Base-by-base conservation (phyloP, 1,140 invertebrate species). In the Brachionus asplanchnoidis region DNA sequence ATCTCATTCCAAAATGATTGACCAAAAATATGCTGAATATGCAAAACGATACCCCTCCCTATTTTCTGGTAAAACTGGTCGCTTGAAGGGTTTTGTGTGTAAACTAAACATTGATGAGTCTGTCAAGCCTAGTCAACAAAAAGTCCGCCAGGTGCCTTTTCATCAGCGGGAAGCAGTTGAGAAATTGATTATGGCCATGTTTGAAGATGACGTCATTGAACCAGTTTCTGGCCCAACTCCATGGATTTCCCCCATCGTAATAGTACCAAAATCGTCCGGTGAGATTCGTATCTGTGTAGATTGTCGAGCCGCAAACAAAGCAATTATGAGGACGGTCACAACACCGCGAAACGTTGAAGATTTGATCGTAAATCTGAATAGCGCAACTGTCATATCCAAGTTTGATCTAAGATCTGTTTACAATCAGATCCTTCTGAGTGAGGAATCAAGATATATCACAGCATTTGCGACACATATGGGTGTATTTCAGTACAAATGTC, bases 221-320 rank as follows among this genome's bases (percentile, higher is more conserved):
- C 86, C 82, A 11, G 85, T 86, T 32, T 73, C 60, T 11, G 86
- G 86, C 12, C 85, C 87, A 5, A 88, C 87, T 17, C 86, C 87
- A 17, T 88, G 86, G 87, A 87, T 87, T 7, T 86, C 86, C 12
- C 87, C 87, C 0, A 70, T 88, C 14, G 87, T 89, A 11, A 50
- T 88, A 1, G 86, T 87, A 0, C 73, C 86, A 9, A 88, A 88
- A 60, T 86, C 87, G 50, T 60, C 53, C n/a, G 82, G 68, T 12
- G 85, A 86, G 28, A 80, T 85, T 60, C 53, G n/a, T 60, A 20
- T 60, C 6, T 60, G 53, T 7, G n/a, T 20, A 60, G 53, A 60
- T 60, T 26, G 53, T 60, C n/a, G 53, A 60, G n/a, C 53, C 6
- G 53, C 53, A 60, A 60, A 20, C 53, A 56, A 56, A 56, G 50